Percentiles rank a stretch among this genome's conserved stretches.
Evolutionary conservation across 2,113 vertebrate species (phyloP).

Genomic region (Diglossa brunneiventris): DNA sequence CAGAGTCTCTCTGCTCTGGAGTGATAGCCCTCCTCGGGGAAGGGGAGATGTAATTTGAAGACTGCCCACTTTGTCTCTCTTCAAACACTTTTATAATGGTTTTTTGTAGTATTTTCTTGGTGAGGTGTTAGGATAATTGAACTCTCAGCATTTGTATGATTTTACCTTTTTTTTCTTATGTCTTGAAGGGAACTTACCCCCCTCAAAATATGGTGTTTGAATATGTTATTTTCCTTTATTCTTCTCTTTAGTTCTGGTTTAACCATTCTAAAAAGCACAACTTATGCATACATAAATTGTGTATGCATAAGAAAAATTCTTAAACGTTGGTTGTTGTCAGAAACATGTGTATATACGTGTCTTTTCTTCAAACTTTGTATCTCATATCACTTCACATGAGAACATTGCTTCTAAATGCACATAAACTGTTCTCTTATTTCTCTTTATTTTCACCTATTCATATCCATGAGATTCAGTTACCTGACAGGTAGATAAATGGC

Average conservation of each 20-base stretch:
- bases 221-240: background rate
- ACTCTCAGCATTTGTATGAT: background rate
- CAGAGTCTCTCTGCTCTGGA: background rate
- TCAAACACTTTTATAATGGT: background rate
- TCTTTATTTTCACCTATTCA: background rate
- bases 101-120: background rate
- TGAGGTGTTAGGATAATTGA: background rate
- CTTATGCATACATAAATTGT: background rate
- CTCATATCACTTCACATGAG: background rate
- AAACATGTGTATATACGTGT: accelerated
- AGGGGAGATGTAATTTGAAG: background rate
- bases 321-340: background rate
- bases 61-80: background rate
- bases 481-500: background rate
- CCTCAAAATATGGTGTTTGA: background rate
- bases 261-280: background rate
- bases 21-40: background rate
- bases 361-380: background rate
- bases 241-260: background rate
- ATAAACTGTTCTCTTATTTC: background rate
- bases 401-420: background rate
- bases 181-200: background rate
- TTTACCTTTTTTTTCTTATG: background rate
- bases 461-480: background rate
- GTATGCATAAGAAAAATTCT: background rate